Base-by-base conservation (phyloP, 2,797 vertebrate genomes). In the Chelon auratus region DNA sequence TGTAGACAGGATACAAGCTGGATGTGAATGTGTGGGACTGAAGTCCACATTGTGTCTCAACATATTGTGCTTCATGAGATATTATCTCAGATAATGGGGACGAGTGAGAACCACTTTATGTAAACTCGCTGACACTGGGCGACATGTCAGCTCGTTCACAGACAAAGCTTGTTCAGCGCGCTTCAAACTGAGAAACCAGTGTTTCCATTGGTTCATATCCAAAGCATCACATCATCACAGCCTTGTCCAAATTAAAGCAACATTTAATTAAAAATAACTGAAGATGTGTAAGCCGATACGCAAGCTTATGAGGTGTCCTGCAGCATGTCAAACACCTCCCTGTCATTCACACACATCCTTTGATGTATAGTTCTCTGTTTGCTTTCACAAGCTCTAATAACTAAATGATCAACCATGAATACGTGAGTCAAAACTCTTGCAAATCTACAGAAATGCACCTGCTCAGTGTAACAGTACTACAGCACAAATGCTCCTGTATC, bases 101-200 rank as follows among this genome's bases (percentile, higher is more conserved):
- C 11, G 59, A 86, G 77, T 66, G 64, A 83, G 68, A 68, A 61
- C 58, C 85, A 80, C 75, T 90, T 88, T 58, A 78, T 74, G 11
- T 80, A 68, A 87, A 83, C 82, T 77, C 40, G 11, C 15, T 59
- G 68, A 82, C 71, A 70, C 65, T 17, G 62, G 18, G 62, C 56
- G 17, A 50, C 73, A 84, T 58, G 20, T 61, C 13, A 62, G 55
- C 59, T 59, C 33, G 36, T 42, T 67, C 69, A 57, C 47, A 24
- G 13, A n/a, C 12, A 33, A 13, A 13, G 9, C 22, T 48, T 42
- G 18, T 51, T 52, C 7, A 20, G 12, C 13, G 9, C 26, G 37
- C 51, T 6, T 37, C 24, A 22, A 17, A 47, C 3, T 0, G 9
- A 11, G 18, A 10, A 22, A 22, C 59, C 9, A 14, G 1, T 20